Evolutionary conservation across 2,888 invertebrate species (phyloP).

Genomic region (Nymphalis c-album): DNA sequence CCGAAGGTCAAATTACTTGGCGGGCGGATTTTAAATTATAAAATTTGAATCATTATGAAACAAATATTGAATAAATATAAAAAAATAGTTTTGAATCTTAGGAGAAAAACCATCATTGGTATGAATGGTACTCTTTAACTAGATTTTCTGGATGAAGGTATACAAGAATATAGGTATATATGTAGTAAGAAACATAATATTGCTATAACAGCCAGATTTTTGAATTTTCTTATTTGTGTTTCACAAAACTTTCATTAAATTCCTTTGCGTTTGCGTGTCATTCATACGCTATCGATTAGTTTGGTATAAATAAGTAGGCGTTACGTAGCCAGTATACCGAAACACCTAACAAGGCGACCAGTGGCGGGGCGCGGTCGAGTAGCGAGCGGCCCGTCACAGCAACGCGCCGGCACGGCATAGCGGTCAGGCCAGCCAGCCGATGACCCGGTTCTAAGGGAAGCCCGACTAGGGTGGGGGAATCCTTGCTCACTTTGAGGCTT

Average conservation of each 20-base stretch:
- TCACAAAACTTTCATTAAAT: constrained; percentile 40
- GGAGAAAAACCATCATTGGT: no score
- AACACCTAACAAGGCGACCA: constrained; percentile 50
- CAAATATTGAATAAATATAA: no score
- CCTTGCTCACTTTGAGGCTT: constrained; percentile 33
- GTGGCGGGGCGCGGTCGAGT: constrained; percentile 55
- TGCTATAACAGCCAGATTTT: background rate
- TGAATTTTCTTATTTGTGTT: constrained; percentile 13
- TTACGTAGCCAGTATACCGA: constrained; percentile 48
- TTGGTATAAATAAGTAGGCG: constrained; percentile 47
- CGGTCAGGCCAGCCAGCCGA: constrained; percentile 62
- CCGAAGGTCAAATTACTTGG: constrained; percentile 4
- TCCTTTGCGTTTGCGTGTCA: constrained; percentile 45
- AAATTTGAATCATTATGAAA: no score
- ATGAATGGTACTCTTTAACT: no score
- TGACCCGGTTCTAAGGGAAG: constrained; percentile 77
- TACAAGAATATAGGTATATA: no score
- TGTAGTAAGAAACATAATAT: no score
- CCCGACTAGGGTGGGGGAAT: constrained; percentile 56
- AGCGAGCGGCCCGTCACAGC: constrained; percentile 56
- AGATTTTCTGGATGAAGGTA: no score
- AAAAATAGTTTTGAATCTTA: no score
- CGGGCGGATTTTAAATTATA: no score
- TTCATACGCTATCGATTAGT: constrained; percentile 45
- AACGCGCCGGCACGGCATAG: constrained; percentile 52